Evolutionary conservation across 2,113 vertebrate species (phyloP).

Genomic region (Cairina moschata): DNA sequence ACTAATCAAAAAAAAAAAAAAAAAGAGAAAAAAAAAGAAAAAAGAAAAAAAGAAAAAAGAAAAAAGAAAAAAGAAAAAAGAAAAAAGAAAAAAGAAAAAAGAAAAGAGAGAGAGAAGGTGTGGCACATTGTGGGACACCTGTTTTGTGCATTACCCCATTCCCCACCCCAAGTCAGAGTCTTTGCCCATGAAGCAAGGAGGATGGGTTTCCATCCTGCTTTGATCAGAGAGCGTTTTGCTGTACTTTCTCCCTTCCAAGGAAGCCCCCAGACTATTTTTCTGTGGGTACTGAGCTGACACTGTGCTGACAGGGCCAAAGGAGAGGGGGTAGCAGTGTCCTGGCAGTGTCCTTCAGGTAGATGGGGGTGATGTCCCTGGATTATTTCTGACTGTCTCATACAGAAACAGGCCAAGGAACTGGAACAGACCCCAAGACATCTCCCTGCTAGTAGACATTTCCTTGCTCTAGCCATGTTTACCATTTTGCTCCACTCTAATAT

Average conservation of each 20-base stretch:
- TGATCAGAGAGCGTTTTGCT: neutral
- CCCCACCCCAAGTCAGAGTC: neutral
- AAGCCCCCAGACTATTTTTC: accelerated
- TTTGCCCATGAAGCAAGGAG: neutral
- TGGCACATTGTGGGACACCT: neutral
- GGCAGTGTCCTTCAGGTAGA: neutral
- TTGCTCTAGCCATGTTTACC: neutral
- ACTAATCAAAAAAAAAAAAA: neutral
- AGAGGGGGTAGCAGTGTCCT: neutral
- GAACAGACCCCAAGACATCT: neutral
- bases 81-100: neutral
- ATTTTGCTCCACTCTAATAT: neutral
- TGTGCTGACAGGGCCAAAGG: neutral
- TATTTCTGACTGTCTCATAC: neutral
- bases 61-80: neutral
- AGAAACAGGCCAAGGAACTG: neutral
- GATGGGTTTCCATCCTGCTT: neutral
- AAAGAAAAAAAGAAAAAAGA: neutral
- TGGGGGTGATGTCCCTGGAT: neutral
- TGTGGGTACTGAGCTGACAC: neutral
- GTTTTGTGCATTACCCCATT: neutral
- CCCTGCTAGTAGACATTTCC: neutral
- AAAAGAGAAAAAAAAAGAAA: neutral
- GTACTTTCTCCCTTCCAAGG: neutral
- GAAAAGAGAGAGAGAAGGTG: neutral